phyloP scores from a whole-genome alignment of 2,797 vertebrate species.

The Megalops cyprinoides region DNA sequence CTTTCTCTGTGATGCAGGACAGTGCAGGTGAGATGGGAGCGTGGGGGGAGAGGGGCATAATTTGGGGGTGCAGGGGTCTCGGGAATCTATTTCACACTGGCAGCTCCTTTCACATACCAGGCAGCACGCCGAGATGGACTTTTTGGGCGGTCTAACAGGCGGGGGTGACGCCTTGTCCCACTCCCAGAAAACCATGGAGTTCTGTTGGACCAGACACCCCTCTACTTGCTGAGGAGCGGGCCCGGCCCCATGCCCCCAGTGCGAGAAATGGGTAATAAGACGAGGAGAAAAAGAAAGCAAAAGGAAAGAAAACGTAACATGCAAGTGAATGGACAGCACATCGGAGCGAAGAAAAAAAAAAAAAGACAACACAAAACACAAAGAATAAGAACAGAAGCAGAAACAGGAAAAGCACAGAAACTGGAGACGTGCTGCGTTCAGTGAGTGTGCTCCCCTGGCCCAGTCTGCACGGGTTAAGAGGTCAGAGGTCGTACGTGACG shows the following conservation, averaged over 20 bases:
- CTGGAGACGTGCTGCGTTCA: too few species aligned
- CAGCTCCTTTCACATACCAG: constrained; percentile 86
- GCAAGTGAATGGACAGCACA: background rate
- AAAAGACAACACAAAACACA: constrained; percentile 55
- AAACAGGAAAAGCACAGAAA: constrained; percentile 46
- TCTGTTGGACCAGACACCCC: constrained; percentile 84
- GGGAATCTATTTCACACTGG: constrained; percentile 30
- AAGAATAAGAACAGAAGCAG: too few species aligned
- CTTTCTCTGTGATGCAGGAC: too few species aligned
- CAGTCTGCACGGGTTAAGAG: too few species aligned
- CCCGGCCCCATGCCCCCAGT: constrained; percentile 44
- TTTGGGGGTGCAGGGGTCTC: background rate
- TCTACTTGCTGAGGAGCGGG: constrained; percentile 76
- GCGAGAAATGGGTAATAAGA: constrained; percentile 27
- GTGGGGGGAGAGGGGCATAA: background rate
- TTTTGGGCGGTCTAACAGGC: constrained; percentile 88
- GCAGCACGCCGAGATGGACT: constrained; percentile 90
- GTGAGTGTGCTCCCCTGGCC: too few species aligned
- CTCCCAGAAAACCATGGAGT: constrained; percentile 93
- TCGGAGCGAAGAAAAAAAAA: background rate
- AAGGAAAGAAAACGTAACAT: constrained; percentile 46
- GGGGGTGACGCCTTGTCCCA: constrained; percentile 85
- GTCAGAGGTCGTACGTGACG: too few species aligned
- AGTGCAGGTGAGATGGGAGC: background rate
- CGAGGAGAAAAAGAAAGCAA: constrained; percentile 26